phyloP scores from a whole-genome alignment of 2,888 invertebrate genomes.

The Protophormia terraenovae region DNA sequence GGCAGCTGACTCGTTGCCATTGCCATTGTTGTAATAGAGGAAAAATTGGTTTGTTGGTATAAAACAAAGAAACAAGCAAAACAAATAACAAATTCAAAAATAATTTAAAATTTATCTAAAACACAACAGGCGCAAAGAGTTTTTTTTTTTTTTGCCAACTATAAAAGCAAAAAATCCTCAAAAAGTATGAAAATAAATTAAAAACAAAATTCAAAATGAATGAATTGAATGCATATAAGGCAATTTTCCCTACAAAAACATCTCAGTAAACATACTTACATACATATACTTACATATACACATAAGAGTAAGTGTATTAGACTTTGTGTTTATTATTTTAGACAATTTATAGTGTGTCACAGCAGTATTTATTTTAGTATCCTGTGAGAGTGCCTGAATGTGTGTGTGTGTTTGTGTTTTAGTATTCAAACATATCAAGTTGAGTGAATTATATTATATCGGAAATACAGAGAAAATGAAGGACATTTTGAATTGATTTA shows the following conservation, averaged over 20 bases:
- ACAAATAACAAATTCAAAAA: conserved; percentile 61
- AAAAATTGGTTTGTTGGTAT: conserved; percentile 34
- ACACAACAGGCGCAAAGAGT: conserved; percentile 65
- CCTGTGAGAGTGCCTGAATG: not conserved
- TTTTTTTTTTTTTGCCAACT: not conserved
- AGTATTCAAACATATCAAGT: not conserved
- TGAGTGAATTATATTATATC: conserved; percentile 22
- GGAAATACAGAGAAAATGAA: conserved; percentile 10
- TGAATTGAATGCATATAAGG: conserved; percentile 18
- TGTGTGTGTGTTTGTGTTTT: not conserved
- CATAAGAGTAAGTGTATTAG: not conserved
- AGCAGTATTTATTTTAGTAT: conserved; percentile 15
- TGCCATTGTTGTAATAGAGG: conserved; percentile 1
- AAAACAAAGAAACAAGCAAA: not conserved
- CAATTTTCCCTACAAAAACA: not conserved
- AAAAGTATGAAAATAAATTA: not conserved
- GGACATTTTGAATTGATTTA: conserved; percentile 46
- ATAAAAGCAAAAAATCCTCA: not conserved
- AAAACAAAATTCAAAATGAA: not conserved
- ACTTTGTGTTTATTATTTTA: conserved; percentile 40
- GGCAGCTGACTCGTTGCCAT: not conserved
- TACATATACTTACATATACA: no score
- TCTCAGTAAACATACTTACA: not conserved
- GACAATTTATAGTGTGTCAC: conserved; percentile 46
- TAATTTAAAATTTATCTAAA: conserved; percentile 72